Percentiles rank a stretch among this genome's conserved stretches.
Evolutionary conservation across 2,113 vertebrate species (phyloP).

Genomic region (Notarius quadriscutis): DNA sequence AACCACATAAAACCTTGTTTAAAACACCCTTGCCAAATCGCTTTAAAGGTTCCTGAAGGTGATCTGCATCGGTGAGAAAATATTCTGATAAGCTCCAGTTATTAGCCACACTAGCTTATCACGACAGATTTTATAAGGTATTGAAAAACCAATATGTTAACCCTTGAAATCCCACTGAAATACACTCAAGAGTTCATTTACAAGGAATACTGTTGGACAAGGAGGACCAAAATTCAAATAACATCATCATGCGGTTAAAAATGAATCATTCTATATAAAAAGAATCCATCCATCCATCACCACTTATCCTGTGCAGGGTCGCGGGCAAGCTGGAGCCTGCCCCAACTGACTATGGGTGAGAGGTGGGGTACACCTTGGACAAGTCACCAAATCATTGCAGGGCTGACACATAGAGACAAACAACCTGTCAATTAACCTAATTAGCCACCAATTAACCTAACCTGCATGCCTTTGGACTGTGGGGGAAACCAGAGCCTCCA

Average conservation of each 20-base stretch:
- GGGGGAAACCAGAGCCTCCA: too few species aligned
- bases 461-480: too few species aligned
- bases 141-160: background rate
- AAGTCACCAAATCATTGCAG: too few species aligned
- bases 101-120: background rate
- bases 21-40: background rate
- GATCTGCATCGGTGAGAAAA: background rate
- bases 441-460: too few species aligned
- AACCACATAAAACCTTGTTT: too few species aligned
- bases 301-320: too few species aligned
- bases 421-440: too few species aligned
- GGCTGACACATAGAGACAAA: too few species aligned
- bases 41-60: background rate
- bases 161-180: background rate
- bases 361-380: too few species aligned
- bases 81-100: background rate
- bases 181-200: background rate
- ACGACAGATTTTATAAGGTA: background rate
- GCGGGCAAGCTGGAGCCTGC: too few species aligned
- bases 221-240: background rate
- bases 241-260: background rate
- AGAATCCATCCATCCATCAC: too few species aligned
- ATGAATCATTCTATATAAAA: background rate
- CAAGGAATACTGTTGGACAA: background rate
- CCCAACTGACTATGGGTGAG: too few species aligned